Percentiles rank a stretch among this genome's conserved stretches.
Conservation (phyloP, 2,888 invertebrate genomes). For the Leptopilina drosophilae region DNA sequence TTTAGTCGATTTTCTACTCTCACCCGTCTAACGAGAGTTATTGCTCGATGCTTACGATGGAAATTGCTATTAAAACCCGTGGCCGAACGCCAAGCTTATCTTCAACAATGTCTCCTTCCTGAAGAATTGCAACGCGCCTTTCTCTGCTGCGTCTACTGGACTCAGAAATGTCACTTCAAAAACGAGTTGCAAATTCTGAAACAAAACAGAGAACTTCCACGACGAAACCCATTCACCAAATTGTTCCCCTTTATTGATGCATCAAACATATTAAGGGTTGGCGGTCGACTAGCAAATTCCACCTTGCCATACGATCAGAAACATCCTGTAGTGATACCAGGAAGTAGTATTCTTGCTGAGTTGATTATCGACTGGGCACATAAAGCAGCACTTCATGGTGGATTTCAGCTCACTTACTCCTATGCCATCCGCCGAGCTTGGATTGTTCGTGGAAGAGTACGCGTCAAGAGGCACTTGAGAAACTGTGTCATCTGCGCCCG, state of each 20-base stretch:
- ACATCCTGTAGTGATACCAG: neutral
- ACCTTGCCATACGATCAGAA: neutral
- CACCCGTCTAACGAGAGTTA: neutral
- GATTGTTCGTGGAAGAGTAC: neutral
- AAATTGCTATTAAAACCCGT: neutral
- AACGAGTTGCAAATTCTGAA: neutral
- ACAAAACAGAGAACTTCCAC: neutral
- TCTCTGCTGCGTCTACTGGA: constrained; percentile 1
- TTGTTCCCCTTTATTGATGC: constrained; percentile 29
- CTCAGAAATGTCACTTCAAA: neutral
- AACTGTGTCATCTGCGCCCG: neutral
- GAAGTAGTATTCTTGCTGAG: neutral
- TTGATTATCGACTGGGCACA: neutral
- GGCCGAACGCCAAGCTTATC: neutral
- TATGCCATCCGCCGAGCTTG: neutral
- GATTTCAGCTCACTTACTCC: neutral
- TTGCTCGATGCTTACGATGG: neutral
- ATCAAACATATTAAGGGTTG: constrained; percentile 11
- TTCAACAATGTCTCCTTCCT: neutral
- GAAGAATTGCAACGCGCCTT: neutral
- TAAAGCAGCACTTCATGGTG: neutral
- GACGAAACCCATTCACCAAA: neutral
- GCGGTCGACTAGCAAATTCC: constrained; percentile 9
- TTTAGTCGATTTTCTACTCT: neutral
- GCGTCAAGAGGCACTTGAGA: neutral